Base-by-base conservation (phyloP, 2,113 vertebrate genomes). In the Rallus limicola region DNA sequence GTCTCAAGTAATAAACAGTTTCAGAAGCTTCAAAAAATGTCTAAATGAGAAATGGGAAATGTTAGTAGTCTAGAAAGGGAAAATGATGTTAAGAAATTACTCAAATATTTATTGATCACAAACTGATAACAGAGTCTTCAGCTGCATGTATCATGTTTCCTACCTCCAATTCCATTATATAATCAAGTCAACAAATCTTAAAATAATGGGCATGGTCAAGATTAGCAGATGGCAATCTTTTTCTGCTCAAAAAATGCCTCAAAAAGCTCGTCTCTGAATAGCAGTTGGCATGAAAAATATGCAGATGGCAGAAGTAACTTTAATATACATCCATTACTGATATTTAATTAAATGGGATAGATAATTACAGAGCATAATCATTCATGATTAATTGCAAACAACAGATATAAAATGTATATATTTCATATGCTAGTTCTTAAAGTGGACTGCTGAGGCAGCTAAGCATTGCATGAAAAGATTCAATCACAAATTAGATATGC, bases 231-330 rank as follows among this genome's bases (percentile, higher is more conserved):
- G 89, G 81, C 34, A 53, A 92, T 65, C 26, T 44, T 93, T 74
- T 80, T 84, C 48, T 48, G 18, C 69, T 93, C 64, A 82, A 60
- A 92, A 88, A 86, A 88, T 80, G 33, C 64, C 72, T 81, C 78
- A 64, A 78, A 92, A 96, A 86, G 34, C 60, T 71, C 11, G 16
- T 88, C 55, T 93, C 63, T 86, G 86, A 89, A 79, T 82, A 95
- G 83, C 20, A 84, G 58, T 82, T 91, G 81, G 86, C 83, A 96
- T 50, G n/a, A 63, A 88, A 96, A 92, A 75, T 56, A 91, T 62
- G 53, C 92, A 92, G 89, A 91, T 88, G 91, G 93, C 69, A 91
- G 86, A 95, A 91, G 42, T 82, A 89, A 84, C 33, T 87, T 88
- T 60, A 89, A 95, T 64, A 76, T 84, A 70, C 6, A 84, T 76